Conservation (phyloP, 2,797 vertebrate genomes). For the Octomys mimax region DNA sequence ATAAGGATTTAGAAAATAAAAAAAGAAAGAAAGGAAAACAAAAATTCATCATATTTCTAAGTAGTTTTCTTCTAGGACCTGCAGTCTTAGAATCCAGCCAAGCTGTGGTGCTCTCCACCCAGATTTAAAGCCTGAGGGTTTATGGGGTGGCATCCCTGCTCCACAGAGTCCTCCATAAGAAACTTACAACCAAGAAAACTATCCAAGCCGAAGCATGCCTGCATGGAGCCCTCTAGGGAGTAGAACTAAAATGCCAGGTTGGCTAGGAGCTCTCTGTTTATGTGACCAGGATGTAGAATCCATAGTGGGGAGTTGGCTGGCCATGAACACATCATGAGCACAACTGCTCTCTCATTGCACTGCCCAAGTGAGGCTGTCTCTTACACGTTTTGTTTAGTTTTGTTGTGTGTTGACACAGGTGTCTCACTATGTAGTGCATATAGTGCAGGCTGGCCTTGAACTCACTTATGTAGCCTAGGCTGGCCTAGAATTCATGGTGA, state of each 20-base stretch:
- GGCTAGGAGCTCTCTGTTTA: background rate
- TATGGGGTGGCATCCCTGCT: background rate
- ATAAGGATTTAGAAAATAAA: background rate
- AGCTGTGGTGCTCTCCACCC: background rate
- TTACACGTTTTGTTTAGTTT: background rate
- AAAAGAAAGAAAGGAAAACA: background rate
- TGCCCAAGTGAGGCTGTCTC: background rate
- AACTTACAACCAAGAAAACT: background rate
- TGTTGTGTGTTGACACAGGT: background rate
- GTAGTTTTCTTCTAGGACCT: background rate
- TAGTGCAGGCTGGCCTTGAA: background rate
- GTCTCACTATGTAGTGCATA: background rate
- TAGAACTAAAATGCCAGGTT: background rate
- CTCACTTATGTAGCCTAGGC: background rate
- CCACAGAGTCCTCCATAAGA: background rate
- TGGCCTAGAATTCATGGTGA: background rate
- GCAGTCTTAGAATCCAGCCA: background rate
- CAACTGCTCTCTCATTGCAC: background rate
- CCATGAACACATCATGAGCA: background rate
- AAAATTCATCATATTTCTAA: background rate
- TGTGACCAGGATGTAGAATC: background rate
- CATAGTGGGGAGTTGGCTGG: background rate
- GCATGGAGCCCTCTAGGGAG: background rate
- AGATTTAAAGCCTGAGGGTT: background rate
- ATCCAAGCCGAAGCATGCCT: no score